Evolutionary conservation across 2,888 invertebrate species (phyloP).

Genomic region (Anthrax anthrax): DNA sequence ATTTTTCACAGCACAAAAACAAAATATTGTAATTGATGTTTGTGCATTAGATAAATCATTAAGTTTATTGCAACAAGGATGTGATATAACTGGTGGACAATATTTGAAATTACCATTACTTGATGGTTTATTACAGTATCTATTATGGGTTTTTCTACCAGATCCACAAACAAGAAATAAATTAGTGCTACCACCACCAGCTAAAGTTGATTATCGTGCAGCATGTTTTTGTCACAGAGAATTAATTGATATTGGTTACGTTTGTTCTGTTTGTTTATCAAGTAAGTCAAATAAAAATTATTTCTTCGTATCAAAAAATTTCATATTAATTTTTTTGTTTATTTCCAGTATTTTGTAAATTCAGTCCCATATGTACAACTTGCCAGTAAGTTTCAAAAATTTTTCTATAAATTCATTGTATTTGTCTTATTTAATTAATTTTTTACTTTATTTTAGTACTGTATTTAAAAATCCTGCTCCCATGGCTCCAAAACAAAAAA

Average conservation of each 20-base stretch:
- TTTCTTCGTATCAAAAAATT: neutral
- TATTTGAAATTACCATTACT: constrained; percentile 78
- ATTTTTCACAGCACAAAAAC: constrained; percentile 85
- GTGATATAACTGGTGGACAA: constrained; percentile 89
- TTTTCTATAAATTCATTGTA: too few relatives aligned
- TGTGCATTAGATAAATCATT: constrained; percentile 85
- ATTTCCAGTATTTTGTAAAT: constrained; percentile 87
- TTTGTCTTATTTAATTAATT: too few relatives aligned
- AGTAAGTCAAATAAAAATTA: constrained; percentile 48
- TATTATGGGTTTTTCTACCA: constrained; percentile 81
- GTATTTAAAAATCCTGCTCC: constrained; percentile 83
- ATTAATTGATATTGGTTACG: constrained; percentile 89
- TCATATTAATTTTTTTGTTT: constrained; percentile 22
- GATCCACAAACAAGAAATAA: constrained; percentile 65
- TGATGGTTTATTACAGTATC: constrained; percentile 50
- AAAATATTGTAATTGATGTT: constrained; percentile 81
- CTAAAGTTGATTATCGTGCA: constrained; percentile 89
- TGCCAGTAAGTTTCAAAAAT: constrained; percentile 67
- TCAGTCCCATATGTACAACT: constrained; percentile 93
- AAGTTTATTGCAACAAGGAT: constrained; percentile 85
- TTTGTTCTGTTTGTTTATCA: constrained; percentile 94
- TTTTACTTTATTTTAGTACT: constrained; percentile 45
- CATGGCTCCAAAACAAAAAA: constrained; percentile 60
- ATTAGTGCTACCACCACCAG: constrained; percentile 74
- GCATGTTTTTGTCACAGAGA: constrained; percentile 96